phyloP scores from a whole-genome alignment of 2,888 invertebrate species.

The Ichneumon xanthorius region DNA sequence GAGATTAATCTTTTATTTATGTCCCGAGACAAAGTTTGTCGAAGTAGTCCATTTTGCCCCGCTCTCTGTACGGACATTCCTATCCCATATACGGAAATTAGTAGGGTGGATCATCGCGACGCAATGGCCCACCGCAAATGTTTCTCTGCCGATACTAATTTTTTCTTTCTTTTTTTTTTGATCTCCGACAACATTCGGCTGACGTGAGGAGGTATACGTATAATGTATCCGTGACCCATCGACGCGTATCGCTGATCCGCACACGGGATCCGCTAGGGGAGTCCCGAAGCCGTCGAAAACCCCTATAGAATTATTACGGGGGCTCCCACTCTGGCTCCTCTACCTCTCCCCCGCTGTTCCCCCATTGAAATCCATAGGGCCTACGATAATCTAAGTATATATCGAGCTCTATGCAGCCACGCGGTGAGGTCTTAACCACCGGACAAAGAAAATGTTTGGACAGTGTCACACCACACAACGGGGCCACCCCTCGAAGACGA shows the following conservation, averaged over 20 bases:
- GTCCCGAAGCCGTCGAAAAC: conserved; percentile 78
- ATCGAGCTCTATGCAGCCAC: conserved; percentile 77
- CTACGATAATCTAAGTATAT: conserved; percentile 79
- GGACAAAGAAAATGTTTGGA: conserved; percentile 85
- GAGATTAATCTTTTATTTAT: too few species aligned
- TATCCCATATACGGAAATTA: background rate
- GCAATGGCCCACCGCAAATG: background rate
- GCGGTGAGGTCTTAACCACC: conserved; percentile 82
- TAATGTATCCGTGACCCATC: conserved; percentile 71
- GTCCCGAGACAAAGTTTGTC: too few species aligned
- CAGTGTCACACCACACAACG: conserved; percentile 83
- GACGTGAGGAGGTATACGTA: conserved; percentile 43
- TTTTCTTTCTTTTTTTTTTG: conserved; percentile 5
- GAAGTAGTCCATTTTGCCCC: too few species aligned
- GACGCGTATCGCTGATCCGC: conserved; percentile 66
- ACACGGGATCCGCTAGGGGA: conserved; percentile 51
- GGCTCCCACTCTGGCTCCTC: conserved; percentile 32
- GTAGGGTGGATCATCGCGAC: background rate
- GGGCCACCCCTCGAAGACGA: conserved; percentile 78
- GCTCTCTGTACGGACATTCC: too few species aligned
- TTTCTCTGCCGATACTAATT: conserved; percentile 16
- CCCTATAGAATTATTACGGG: conserved; percentile 80
- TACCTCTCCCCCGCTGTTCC: conserved; percentile 20
- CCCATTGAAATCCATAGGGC: conserved; percentile 71
- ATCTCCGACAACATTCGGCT: conserved; percentile 15